Conservation (phyloP, 2,888 invertebrate species). For the Archips crataeganus region DNA sequence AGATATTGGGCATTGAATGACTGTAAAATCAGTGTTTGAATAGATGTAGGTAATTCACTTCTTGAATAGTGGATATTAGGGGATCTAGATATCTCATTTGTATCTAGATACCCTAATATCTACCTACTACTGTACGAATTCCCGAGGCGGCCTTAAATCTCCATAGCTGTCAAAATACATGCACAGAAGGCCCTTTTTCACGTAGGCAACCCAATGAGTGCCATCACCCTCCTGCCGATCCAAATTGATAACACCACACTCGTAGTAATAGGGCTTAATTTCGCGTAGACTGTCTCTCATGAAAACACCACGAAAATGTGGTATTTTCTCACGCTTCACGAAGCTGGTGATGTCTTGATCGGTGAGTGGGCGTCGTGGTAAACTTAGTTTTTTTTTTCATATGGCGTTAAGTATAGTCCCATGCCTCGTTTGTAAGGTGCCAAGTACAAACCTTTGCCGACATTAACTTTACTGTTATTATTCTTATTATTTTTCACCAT, state of each 20-base stretch:
- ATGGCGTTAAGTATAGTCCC: conserved; percentile 16
- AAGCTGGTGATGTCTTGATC: conserved; percentile 2
- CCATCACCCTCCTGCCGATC: conserved; percentile 2
- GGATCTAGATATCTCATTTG: too few relatives aligned
- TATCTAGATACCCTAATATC: too few relatives aligned
- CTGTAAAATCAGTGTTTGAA: too few relatives aligned
- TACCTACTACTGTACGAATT: conserved; percentile 23
- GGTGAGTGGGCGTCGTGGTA: conserved; percentile 11
- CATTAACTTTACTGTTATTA: too few relatives aligned
- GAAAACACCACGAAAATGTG: conserved; percentile 24
- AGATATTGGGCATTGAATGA: too few relatives aligned
- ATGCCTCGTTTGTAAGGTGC: conserved; percentile 16
- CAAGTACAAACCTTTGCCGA: conserved; percentile 1
- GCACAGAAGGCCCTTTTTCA: conserved; percentile 16
- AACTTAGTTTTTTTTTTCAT: conserved; percentile 4
- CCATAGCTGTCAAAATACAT: conserved; percentile 27
- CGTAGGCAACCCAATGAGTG: conserved; percentile 25
- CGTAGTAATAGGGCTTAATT: background rate
- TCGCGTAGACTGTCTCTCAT: conserved; percentile 22
- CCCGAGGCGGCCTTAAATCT: conserved; percentile 20
- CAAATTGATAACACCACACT: conserved; percentile 25
- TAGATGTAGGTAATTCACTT: too few relatives aligned
- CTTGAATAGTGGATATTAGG: too few relatives aligned
- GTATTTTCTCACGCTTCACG: background rate
- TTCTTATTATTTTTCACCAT: too few relatives aligned